A percentile compares a stretch with the other conserved stretches of the same genome.
Conservation (phyloP, 2,888 invertebrate species). For the Oegoconia quadripuncta region DNA sequence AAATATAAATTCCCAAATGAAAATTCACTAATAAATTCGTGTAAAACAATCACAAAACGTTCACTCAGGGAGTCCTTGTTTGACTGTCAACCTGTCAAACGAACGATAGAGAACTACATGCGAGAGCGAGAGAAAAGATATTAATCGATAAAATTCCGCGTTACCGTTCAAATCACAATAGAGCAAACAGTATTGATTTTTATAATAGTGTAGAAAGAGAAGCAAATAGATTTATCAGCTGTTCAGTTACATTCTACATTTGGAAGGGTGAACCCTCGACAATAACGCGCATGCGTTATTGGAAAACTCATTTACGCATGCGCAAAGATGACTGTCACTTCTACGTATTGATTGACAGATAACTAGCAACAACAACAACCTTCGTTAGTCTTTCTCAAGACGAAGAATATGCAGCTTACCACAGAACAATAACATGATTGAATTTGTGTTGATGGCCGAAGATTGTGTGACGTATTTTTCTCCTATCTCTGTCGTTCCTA, state of each 20-base stretch:
- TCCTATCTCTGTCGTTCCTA: too few species aligned
- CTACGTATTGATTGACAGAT: background rate
- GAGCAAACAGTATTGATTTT: background rate
- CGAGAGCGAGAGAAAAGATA: background rate
- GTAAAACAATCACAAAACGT: slow-evolving; percentile 20
- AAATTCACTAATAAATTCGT: slow-evolving; percentile 15
- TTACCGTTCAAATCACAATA: background rate
- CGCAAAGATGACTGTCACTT: background rate
- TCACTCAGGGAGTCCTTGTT: background rate
- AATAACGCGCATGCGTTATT: slow-evolving; percentile 28
- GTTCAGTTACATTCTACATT: slow-evolving; percentile 11
- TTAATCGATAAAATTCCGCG: background rate
- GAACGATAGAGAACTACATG: background rate
- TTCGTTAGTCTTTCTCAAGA: too few species aligned
- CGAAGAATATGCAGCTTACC: background rate
- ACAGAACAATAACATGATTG: background rate
- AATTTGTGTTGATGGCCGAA: too few species aligned
- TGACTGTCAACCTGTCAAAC: background rate
- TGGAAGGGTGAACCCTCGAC: slow-evolving; percentile 3
- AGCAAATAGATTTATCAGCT: slow-evolving; percentile 9
- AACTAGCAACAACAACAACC: background rate
- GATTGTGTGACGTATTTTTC: too few species aligned
- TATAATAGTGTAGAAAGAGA: slow-evolving; percentile 6
- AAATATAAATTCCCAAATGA: too few species aligned
- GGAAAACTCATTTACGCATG: background rate